phyloP scores from a whole-genome alignment of 1,140 invertebrate species.

The Penaeus indicus region DNA sequence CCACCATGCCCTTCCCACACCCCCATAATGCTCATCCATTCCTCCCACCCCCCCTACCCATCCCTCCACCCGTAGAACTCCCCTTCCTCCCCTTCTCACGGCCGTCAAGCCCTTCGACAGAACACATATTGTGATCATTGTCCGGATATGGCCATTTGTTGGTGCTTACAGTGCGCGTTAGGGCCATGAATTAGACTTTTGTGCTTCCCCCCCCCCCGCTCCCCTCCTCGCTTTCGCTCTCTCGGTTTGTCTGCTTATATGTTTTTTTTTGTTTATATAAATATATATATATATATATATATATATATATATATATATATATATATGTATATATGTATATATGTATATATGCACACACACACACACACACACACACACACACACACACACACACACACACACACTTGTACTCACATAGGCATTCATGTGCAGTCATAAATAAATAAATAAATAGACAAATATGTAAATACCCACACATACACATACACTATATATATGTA shows the following conservation, averaged over 20 bases:
- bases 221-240: neutral
- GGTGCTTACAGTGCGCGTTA: no score
- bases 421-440: neutral
- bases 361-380: neutral
- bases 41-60: neutral
- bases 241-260: neutral
- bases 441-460: neutral
- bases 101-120: neutral
- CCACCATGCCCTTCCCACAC: neutral
- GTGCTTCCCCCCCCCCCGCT: neutral
- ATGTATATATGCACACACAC: neutral
- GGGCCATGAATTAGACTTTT: no score
- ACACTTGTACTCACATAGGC: neutral
- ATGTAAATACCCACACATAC: neutral
- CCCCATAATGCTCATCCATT: neutral
- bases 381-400: neutral
- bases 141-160: no score
- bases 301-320: constrained; percentile 25
- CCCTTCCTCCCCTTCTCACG: neutral
- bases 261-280: neutral
- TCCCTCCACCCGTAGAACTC: neutral
- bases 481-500: neutral
- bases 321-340: constrained; percentile 10
- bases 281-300: constrained; percentile 15
- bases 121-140: no score